phyloP scores from a whole-genome alignment of 2,888 invertebrate species.

The Papilio elwesi region DNA sequence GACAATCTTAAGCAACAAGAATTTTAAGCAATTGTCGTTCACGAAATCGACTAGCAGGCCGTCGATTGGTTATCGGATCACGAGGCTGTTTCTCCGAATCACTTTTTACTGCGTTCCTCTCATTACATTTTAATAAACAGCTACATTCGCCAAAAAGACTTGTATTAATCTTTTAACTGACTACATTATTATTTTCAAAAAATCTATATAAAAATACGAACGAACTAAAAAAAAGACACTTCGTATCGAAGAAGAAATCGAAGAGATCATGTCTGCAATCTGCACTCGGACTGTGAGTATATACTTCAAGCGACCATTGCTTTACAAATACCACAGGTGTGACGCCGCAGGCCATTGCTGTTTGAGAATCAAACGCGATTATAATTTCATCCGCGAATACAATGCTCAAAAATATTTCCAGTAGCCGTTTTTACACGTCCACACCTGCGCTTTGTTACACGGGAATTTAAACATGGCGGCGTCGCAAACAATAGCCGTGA shows the following conservation, averaged over 20 bases:
- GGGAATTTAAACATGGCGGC: slow-evolving; percentile 53
- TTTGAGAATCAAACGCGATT: slow-evolving; percentile 48
- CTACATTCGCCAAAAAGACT: background rate
- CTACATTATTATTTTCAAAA: background rate
- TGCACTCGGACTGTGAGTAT: background rate
- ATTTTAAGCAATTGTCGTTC: slow-evolving; percentile 16
- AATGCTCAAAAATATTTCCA: slow-evolving; percentile 64
- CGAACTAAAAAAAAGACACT: background rate
- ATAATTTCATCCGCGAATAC: slow-evolving; percentile 69
- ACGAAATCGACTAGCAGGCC: background rate
- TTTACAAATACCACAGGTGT: slow-evolving; percentile 8
- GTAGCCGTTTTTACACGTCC: slow-evolving; percentile 67
- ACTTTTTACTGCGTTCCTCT: slow-evolving; percentile 5
- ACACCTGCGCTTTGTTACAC: slow-evolving; percentile 85
- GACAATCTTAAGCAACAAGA: background rate
- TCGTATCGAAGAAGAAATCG: background rate
- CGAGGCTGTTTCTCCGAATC: slow-evolving; percentile 15
- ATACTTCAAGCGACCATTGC: background rate
- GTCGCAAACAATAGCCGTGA: slow-evolving; percentile 43
- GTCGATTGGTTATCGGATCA: slow-evolving; percentile 6
- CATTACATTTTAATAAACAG: slow-evolving; percentile 13
- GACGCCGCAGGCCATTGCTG: slow-evolving; percentile 38
- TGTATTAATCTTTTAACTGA: slow-evolving; percentile 8
- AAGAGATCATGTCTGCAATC: background rate
- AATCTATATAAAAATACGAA: background rate